These are phyloP conservation scores for Hylaeus anthracinus DNA, from an alignment of 1,140 invertebrate genomes.

Conservation along the genomic window DNA sequence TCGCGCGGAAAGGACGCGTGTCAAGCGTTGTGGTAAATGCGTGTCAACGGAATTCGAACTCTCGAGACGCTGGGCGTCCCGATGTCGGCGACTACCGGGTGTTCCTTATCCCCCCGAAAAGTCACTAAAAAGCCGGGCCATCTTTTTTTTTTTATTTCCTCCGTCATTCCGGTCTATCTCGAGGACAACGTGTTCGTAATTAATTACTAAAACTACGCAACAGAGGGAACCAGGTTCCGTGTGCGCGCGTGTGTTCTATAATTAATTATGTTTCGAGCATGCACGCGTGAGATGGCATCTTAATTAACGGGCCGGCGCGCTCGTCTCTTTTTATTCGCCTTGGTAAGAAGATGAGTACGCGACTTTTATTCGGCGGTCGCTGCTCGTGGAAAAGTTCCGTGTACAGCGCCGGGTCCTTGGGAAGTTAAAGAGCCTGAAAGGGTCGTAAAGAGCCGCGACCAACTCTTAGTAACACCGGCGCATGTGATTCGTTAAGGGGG, in stretches of 20 bases:
- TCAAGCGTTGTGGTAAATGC: conserved; percentile 52
- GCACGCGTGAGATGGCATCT: conserved; percentile 34
- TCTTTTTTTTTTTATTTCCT: not conserved
- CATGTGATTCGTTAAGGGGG: conserved; percentile 19
- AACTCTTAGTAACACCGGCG: not conserved
- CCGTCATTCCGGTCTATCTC: not conserved
- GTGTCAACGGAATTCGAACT: conserved; percentile 52
- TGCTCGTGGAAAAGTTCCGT: conserved; percentile 8
- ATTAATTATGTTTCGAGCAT: conserved; percentile 32
- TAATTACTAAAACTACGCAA: conserved; percentile 15
- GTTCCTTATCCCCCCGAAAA: not conserved
- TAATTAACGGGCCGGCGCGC: conserved; percentile 21
- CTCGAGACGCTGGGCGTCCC: not conserved
- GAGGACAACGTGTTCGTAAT: not conserved
- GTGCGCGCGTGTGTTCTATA: conserved; percentile 1
- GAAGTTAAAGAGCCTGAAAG: conserved; percentile 6
- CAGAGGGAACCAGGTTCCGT: not conserved
- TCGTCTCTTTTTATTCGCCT: not conserved
- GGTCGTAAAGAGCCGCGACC: not conserved
- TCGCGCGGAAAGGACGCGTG: conserved; percentile 57
- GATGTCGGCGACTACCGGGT: not conserved
- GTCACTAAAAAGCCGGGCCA: not conserved
- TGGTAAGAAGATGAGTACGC: conserved; percentile 20
- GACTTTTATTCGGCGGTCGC: conserved; percentile 31
- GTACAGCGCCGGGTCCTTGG: not conserved